Base-by-base conservation (phyloP, 2,888 invertebrate genomes). In the Thalpophila matura region DNA sequence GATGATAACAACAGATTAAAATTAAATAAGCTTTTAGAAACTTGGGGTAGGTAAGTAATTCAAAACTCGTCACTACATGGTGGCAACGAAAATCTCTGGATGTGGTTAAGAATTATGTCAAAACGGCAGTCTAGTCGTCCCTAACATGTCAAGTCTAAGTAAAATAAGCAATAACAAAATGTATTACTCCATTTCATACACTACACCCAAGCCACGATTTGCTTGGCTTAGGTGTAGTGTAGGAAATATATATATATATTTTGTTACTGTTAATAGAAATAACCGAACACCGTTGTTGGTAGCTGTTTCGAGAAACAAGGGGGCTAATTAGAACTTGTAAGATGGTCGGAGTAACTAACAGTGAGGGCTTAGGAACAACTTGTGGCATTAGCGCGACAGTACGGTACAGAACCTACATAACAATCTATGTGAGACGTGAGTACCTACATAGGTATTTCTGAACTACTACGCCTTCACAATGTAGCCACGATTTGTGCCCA, bases 311-410 rank as follows among this genome's bases (percentile, higher is more conserved):
- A 78, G 86, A 76, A 80, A 86, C 85, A 86, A 81, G 86, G 73
- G 77, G 75, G 78, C 85, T 86, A 86, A 86, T 86, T 86, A 86
- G 86, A 82, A 85, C 83, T 86, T 84, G 83, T 84, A 86, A 84
- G 83, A 84, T 84, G 82, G 85, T 70, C 71, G 68, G 63, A 79
- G 85, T 83, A 85, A 85, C 84, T 84, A 86, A 84, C 81, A 77
- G 77, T 78, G 79, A 73, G 81, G 79, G 76, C 83, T 79, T 80
- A 73, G 73, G 47, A 80, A 79, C 79, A 77, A 81, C 74, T 80
- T 80, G 80, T 80, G 74, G 81, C 72, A 81, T 81, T 81, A 81
- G 67, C 66, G 65, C 77, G 70, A 77, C 74, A 74, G 60, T 73
- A 60, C 59, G 59, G 59, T 75, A 64, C 74, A 29, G 56, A 42